These are phyloP conservation scores for Xiphydria camelus DNA, from an alignment of 2,888 invertebrate species.

Conservation along the genomic window DNA sequence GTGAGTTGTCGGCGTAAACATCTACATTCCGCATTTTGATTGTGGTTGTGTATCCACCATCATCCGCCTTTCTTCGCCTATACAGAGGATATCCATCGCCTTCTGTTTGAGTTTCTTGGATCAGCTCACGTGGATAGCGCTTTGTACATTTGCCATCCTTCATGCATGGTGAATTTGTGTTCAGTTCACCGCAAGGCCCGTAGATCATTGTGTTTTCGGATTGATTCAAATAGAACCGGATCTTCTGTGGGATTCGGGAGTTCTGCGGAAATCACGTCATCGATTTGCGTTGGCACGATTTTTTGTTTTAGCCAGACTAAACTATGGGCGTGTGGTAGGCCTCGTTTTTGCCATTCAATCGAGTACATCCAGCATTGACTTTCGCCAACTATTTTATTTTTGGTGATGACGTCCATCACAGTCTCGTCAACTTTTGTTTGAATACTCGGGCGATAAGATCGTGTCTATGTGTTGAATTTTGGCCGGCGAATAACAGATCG, in stretches of 20 bases:
- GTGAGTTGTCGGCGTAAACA: slow-evolving; percentile 20
- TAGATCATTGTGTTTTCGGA: slow-evolving; percentile 54
- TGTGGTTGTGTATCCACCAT: slow-evolving; percentile 24
- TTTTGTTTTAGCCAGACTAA: slow-evolving; percentile 29
- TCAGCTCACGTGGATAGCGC: slow-evolving; percentile 21
- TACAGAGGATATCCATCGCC: slow-evolving; percentile 28
- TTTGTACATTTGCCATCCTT: slow-evolving; percentile 45
- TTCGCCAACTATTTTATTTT: slow-evolving; percentile 30
- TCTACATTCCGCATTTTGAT: background rate
- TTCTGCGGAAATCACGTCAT: slow-evolving; percentile 20
- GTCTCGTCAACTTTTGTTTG: slow-evolving; percentile 20
- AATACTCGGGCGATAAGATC: slow-evolving; percentile 36
- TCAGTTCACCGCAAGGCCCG: slow-evolving; percentile 53
- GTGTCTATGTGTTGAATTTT: slow-evolving; percentile 36
- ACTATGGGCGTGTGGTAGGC: slow-evolving; percentile 43
- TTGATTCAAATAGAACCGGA: slow-evolving; percentile 33
- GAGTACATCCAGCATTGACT: slow-evolving; percentile 39
- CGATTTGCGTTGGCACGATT: slow-evolving; percentile 21
- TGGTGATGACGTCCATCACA: slow-evolving; percentile 26
- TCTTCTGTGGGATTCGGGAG: slow-evolving; percentile 32
- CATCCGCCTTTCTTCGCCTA: slow-evolving; percentile 25
- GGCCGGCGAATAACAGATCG: slow-evolving; percentile 24
- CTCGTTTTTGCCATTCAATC: slow-evolving; percentile 40
- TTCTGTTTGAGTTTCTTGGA: slow-evolving; percentile 25
- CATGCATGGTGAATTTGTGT: slow-evolving; percentile 52